These are phyloP conservation scores for Tringa solitaria DNA, from an alignment of 2,113 vertebrate genomes.

Conservation along the genomic window DNA sequence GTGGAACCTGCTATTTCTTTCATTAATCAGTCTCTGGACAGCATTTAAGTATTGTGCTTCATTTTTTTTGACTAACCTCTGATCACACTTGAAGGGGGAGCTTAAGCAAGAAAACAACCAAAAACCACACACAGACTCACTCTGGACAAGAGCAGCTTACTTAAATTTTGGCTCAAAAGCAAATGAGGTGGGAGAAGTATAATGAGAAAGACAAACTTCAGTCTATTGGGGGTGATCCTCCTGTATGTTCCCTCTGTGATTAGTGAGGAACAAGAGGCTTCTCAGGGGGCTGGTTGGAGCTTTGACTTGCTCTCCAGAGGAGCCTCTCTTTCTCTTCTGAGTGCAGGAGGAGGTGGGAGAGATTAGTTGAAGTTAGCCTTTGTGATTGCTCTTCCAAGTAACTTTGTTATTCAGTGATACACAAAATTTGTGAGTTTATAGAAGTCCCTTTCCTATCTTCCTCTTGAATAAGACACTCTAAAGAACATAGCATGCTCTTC, in stretches of 20 bases:
- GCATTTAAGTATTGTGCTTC: neutral
- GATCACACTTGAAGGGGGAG: neutral
- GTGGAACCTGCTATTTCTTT: neutral
- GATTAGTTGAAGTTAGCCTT: neutral
- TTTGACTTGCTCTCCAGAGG: neutral
- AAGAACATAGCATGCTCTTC: neutral
- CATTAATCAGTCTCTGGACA: neutral
- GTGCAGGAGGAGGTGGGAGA: neutral
- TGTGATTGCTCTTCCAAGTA: neutral
- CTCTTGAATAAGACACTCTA: conserved; percentile 4
- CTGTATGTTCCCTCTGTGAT: neutral
- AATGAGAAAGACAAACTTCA: neutral
- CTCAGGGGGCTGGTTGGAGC: neutral
- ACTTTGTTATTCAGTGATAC: neutral
- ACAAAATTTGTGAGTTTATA: neutral
- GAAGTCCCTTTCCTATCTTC: conserved; percentile 30
- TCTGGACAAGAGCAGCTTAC: neutral
- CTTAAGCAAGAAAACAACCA: neutral
- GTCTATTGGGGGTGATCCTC: neutral
- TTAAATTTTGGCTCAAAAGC: neutral
- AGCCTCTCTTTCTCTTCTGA: neutral
- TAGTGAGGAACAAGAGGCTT: neutral
- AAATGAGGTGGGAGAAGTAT: neutral
- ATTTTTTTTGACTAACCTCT: neutral
- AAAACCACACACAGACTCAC: neutral